Evolutionary conservation across 2,113 vertebrate species (phyloP), one percentile per base, ranked within the genome.

Genomic region (Bufo gargarizans): DNA sequence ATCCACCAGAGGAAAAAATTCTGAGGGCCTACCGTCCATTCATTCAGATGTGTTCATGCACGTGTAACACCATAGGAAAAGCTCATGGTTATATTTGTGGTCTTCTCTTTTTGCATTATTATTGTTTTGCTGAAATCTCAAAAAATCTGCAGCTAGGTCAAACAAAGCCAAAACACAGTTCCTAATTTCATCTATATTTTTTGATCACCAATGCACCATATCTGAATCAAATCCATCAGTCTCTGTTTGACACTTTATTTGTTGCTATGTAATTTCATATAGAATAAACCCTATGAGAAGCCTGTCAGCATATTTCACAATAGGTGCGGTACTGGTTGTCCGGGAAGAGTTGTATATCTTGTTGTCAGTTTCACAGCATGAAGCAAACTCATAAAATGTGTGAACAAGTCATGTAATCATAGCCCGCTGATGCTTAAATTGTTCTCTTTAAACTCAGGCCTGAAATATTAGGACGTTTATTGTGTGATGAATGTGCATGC

Each of bases 381-480:
- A 83, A 67, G 45, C 59, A 82, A 50, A 83, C 45, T 83, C 45
- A 83, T 83, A 83, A 67, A 83, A 83, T 50, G 20, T 67, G 61
- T 53, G 45, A 83, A 82, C 80, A 65, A 83, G 81, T 20, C 81
- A 65, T 82, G 59, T 83, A 83, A 83, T 69, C 67, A 67, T 67
- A 67, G 81, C 50, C 5, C 45, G 16, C 19, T 8, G 45, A 69
- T 83, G 81, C 22, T 67, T 20, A 50, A 83, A 83, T 67, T 17
- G 16, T 77, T 16, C 89, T 90, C 16, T 47, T 67, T 53, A 67
- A 83, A 67, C 61, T 83, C 61, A 22, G 43, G 43, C 63, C 43
- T 45, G 22, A 65, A 82, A n/a, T 19, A 55, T 22, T 58, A n/a
- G 65, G 20, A 45, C 69, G 61, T 45, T 83, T 83, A 67, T 83